Evolutionary conservation across 2,888 invertebrate species (phyloP).

Genomic region (Stenurella melanura): DNA sequence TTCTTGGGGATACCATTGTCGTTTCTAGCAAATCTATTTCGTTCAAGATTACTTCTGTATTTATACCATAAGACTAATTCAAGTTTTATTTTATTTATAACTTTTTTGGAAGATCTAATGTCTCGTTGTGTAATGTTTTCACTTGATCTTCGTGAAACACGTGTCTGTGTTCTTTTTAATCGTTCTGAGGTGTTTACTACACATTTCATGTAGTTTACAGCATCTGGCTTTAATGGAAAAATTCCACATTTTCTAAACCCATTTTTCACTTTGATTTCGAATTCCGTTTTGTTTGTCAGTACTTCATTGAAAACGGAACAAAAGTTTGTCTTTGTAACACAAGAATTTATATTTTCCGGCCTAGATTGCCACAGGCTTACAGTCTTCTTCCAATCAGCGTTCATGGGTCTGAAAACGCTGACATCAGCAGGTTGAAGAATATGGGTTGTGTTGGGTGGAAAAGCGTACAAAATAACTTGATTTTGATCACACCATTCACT

Average conservation of each 20-base stretch:
- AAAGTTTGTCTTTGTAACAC: background rate
- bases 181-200: slow-evolving; percentile 32
- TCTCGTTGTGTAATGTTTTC: too few species aligned
- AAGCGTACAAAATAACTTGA: slow-evolving; percentile 42
- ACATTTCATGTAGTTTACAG: slow-evolving; percentile 43
- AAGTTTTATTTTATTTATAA: too few species aligned
- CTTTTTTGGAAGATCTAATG: too few species aligned
- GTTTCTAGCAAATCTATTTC: too few species aligned
- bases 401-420: slow-evolving; percentile 57
- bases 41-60: too few species aligned
- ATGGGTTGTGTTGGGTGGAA: slow-evolving; percentile 49
- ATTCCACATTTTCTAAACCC: slow-evolving; percentile 47
- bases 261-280: slow-evolving; percentile 35
- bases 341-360: slow-evolving; percentile 52
- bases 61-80: too few species aligned
- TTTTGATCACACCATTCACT: slow-evolving; percentile 47
- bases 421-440: slow-evolving; percentile 61
- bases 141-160: too few species aligned
- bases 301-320: slow-evolving; percentile 45
- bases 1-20: too few species aligned
- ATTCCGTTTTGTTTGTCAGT: slow-evolving; percentile 31
- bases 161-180: too few species aligned
- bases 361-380: slow-evolving; percentile 47
- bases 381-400: slow-evolving; percentile 59
- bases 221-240: slow-evolving; percentile 39